These are phyloP conservation scores for Phylloscopus whistleri DNA, from an alignment of 2,113 vertebrate species.

Conservation along the genomic window DNA sequence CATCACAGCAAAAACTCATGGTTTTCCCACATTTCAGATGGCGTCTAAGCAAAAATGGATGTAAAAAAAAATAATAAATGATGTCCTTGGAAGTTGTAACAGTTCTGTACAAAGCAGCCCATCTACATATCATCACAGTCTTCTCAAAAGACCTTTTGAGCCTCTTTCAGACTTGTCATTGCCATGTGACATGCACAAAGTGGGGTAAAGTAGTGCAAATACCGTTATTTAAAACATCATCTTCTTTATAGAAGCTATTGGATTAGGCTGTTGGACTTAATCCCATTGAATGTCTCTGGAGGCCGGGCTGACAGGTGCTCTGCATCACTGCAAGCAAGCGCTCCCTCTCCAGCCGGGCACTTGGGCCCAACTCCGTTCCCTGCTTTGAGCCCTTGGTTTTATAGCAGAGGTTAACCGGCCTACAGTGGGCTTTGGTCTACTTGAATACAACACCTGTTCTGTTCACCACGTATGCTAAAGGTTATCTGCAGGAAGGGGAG, in stretches of 20 bases:
- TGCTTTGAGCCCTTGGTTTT: neutral
- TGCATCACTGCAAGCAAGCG: accelerated
- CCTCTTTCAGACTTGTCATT: neutral
- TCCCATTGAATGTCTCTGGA: neutral
- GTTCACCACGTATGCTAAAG: accelerated
- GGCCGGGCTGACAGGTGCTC: neutral
- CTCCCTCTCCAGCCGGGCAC: neutral
- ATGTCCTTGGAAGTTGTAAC: neutral
- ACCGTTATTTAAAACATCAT: neutral
- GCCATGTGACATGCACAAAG: neutral
- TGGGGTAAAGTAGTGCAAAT: neutral
- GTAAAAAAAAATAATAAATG: neutral
- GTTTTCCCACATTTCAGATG: neutral
- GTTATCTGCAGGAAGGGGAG: neutral
- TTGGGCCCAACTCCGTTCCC: neutral
- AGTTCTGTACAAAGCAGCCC: neutral
- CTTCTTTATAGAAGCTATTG: neutral
- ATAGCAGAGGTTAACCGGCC: neutral
- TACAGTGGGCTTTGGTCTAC: neutral
- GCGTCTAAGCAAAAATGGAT: neutral
- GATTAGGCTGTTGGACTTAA: constrained; percentile 43
- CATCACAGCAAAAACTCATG: neutral
- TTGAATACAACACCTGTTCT: accelerated
- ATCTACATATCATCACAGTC: neutral
- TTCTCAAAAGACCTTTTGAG: neutral